These are phyloP conservation scores for Oryzias sinensis DNA, from an alignment of 2,797 vertebrate genomes.

Conservation along the genomic window DNA sequence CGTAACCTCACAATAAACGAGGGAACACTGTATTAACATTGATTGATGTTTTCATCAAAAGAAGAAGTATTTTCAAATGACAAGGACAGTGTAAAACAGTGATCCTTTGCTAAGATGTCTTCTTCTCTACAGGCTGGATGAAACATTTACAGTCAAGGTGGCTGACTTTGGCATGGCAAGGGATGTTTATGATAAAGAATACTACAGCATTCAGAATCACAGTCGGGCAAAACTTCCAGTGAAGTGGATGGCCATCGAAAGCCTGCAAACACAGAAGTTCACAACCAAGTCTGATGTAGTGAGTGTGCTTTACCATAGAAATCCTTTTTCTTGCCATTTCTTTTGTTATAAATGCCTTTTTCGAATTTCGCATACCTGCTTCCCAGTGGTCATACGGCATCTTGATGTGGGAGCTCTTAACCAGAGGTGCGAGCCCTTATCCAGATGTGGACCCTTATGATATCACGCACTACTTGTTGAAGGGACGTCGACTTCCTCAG, in stretches of 20 bases:
- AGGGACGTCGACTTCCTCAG: slow-evolving; percentile 88
- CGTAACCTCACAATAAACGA: too few relatives aligned
- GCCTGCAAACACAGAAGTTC: slow-evolving; percentile 95
- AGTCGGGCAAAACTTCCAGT: slow-evolving; percentile 88
- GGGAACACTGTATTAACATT: too few relatives aligned
- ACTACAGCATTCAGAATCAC: slow-evolving; percentile 90
- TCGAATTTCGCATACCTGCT: not conserved
- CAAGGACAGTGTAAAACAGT: too few relatives aligned
- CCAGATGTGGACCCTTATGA: slow-evolving; percentile 91
- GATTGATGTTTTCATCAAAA: too few relatives aligned
- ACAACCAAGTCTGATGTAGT: slow-evolving; percentile 97
- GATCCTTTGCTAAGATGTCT: not conserved
- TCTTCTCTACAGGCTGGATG: slow-evolving; percentile 84
- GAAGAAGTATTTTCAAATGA: too few relatives aligned
- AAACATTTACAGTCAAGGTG: slow-evolving; percentile 91
- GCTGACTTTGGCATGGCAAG: slow-evolving; percentile 96
- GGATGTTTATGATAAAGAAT: slow-evolving; percentile 92
- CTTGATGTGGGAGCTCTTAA: slow-evolving; percentile 95
- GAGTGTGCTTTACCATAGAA: slow-evolving; percentile 54
- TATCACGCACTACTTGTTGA: slow-evolving; percentile 85
- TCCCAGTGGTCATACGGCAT: slow-evolving; percentile 97
- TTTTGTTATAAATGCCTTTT: not conserved
- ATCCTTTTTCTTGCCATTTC: not conserved
- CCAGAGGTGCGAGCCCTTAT: slow-evolving; percentile 91
- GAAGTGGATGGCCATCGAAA: slow-evolving; percentile 98